Conservation (phyloP, 2,888 invertebrate species). For the Drosophila buzzatii region DNA sequence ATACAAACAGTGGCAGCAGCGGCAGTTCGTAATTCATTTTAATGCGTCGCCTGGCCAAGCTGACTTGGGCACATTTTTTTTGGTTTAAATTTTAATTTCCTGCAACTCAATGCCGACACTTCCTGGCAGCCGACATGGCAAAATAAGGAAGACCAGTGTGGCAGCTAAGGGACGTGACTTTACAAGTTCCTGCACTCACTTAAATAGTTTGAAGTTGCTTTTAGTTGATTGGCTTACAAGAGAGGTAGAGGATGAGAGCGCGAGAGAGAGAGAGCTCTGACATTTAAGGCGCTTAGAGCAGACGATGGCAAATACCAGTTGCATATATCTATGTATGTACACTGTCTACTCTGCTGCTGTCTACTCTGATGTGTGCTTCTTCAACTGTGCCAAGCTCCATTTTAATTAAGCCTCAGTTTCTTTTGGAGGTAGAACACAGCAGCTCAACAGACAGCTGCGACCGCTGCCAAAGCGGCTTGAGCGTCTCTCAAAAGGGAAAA, state of each 20-base stretch:
- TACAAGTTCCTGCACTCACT: slow-evolving; percentile 9
- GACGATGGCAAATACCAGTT: slow-evolving; percentile 8
- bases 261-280: background rate
- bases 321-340: background rate
- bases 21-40: slow-evolving; percentile 56
- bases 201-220: slow-evolving; percentile 25
- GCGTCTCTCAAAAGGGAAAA: background rate
- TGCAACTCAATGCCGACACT: slow-evolving; percentile 67
- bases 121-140: slow-evolving; percentile 38
- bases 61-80: slow-evolving; percentile 33
- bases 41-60: slow-evolving; percentile 31
- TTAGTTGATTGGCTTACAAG: slow-evolving; percentile 51
- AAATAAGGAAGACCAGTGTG: slow-evolving; percentile 21
- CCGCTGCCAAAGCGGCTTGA: slow-evolving; percentile 22
- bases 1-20: background rate
- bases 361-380: slow-evolving; percentile 15
- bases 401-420: slow-evolving; percentile 56
- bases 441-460: slow-evolving; percentile 22
- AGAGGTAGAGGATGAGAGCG: no score
- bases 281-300: slow-evolving; percentile 41
- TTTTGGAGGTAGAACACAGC: slow-evolving; percentile 5
- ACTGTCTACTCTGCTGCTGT: background rate
- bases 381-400: slow-evolving; percentile 31
- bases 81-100: slow-evolving; percentile 77
- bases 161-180: slow-evolving; percentile 18